These are phyloP conservation scores for Troides aeacus DNA, from an alignment of 2,888 invertebrate genomes.

Conservation along the genomic window DNA sequence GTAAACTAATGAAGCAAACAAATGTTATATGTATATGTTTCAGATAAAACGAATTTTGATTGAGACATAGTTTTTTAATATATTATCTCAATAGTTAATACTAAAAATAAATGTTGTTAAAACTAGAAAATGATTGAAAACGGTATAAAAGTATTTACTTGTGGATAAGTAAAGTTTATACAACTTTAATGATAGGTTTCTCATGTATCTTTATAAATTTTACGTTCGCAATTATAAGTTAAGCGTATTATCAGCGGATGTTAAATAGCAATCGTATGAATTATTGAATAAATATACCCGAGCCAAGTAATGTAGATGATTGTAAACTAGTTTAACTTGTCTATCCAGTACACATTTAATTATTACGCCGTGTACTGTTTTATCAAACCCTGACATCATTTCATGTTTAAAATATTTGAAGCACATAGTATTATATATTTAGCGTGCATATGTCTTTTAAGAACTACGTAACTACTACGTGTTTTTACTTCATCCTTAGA, in stretches of 20 bases:
- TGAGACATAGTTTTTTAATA: background rate
- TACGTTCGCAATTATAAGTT: background rate
- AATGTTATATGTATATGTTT: too few relatives aligned
- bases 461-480: too few relatives aligned
- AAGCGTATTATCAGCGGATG: constrained; percentile 1
- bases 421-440: background rate
- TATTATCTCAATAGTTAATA: background rate
- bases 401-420: background rate
- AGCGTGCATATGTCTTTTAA: too few relatives aligned
- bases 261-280: constrained; percentile 13
- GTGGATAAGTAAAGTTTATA: too few relatives aligned
- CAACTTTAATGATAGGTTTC: too few relatives aligned
- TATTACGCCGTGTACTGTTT: background rate
- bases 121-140: background rate
- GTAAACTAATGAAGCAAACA: too few relatives aligned
- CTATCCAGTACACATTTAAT: constrained; percentile 12
- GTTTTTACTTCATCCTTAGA: too few relatives aligned
- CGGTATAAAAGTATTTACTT: background rate
- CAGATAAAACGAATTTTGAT: background rate
- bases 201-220: too few relatives aligned
- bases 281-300: constrained; percentile 19
- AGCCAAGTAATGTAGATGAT: constrained; percentile 17
- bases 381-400: background rate
- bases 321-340: constrained; percentile 24
- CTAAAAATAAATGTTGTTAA: background rate